These are phyloP conservation scores for Epirrhoe tristata DNA, from an alignment of 2,888 invertebrate genomes.

Conservation along the genomic window DNA sequence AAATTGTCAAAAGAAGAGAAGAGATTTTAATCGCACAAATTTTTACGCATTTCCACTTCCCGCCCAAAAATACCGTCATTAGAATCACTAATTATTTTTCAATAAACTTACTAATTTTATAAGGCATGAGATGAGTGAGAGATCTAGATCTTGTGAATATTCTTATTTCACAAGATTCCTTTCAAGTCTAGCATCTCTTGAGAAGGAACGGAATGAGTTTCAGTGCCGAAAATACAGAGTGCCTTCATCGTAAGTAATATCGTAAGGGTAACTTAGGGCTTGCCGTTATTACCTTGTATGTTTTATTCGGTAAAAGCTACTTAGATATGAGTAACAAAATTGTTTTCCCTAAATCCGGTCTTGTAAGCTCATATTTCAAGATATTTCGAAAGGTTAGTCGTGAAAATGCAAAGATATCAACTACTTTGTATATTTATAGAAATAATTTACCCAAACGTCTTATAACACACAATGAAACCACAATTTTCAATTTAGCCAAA, in stretches of 20 bases:
- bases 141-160: too few species aligned
- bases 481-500: background rate
- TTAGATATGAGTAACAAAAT: slow-evolving; percentile 23
- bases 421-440: too few species aligned
- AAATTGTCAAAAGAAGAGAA: too few species aligned
- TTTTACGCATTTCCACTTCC: too few species aligned
- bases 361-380: slow-evolving; percentile 17
- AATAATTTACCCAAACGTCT: too few species aligned
- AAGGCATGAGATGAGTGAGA: too few species aligned
- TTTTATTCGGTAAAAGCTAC: slow-evolving; percentile 27
- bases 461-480: background rate
- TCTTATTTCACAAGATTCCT: too few species aligned
- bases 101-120: too few species aligned
- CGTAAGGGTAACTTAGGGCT: slow-evolving; percentile 24
- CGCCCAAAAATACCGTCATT: too few species aligned
- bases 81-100: too few species aligned
- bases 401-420: background rate
- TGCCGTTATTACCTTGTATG: slow-evolving; percentile 18
- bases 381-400: background rate
- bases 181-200: background rate
- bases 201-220: slow-evolving; percentile 3
- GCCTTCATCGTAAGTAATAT: slow-evolving; percentile 21
- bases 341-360: slow-evolving; percentile 21
- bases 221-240: slow-evolving; percentile 18
- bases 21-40: too few species aligned